These are phyloP conservation scores for Minunthozetes semirufus DNA, from an alignment of 2,888 invertebrate genomes.

Conservation along the genomic window DNA sequence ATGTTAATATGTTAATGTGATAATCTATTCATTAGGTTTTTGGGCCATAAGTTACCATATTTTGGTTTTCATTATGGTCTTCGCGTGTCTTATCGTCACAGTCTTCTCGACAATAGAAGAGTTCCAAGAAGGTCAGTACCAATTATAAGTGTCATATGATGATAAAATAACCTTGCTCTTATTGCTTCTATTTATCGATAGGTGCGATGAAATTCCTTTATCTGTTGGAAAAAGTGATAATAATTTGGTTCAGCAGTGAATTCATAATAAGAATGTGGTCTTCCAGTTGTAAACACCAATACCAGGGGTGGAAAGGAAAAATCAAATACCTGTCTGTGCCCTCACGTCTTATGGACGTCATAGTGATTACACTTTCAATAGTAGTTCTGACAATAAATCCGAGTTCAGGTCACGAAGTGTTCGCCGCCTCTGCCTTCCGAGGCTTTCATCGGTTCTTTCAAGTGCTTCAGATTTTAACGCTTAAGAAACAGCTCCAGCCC, in stretches of 20 bases:
- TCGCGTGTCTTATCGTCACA: constrained; percentile 33
- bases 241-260: constrained; percentile 31
- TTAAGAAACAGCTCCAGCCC: constrained; percentile 32
- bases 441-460: constrained; percentile 35
- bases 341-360: constrained; percentile 21
- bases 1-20: neutral
- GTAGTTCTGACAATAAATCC: constrained; percentile 26
- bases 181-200: neutral
- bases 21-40: neutral
- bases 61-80: constrained; percentile 31
- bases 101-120: constrained; percentile 29
- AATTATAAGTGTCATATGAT: neutral
- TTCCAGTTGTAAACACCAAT: constrained; percentile 30
- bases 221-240: constrained; percentile 31
- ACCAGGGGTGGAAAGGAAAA: constrained; percentile 26
- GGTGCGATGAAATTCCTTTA: constrained; percentile 27
- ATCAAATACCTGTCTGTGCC: constrained; percentile 24
- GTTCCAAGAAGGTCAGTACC: neutral
- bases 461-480: constrained; percentile 25
- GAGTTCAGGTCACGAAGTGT: constrained; percentile 34
- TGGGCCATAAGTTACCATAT: constrained; percentile 36
- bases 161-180: neutral
- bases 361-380: constrained; percentile 24
- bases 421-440: constrained; percentile 34
- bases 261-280: constrained; percentile 31